These are phyloP conservation scores for Tetraodon nigroviridis DNA, from an alignment of 2,113 vertebrate genomes.

Conservation along the genomic window DNA sequence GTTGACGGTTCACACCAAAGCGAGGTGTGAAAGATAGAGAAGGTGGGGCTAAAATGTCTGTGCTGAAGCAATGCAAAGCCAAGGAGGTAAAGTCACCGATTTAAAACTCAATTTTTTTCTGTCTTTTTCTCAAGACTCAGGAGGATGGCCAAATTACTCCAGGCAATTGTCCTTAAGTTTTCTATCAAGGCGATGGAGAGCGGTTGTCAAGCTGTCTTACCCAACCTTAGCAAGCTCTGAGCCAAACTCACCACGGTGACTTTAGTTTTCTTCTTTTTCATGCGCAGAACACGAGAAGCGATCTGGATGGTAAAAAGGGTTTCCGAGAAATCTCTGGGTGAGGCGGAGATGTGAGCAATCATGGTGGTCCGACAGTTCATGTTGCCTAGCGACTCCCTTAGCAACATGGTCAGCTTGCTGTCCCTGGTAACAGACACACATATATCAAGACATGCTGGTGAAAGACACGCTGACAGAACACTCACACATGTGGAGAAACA, in stretches of 20 bases:
- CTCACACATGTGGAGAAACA: slow-evolving; percentile 28
- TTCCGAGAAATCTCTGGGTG: slow-evolving; percentile 87
- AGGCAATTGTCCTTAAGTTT: slow-evolving; percentile 9
- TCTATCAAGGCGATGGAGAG: not conserved
- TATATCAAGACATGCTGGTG: slow-evolving; percentile 22
- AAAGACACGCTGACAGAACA: slow-evolving; percentile 13
- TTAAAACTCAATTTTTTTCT: slow-evolving; percentile 1
- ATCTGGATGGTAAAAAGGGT: slow-evolving; percentile 97
- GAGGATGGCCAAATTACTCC: slow-evolving; percentile 1
- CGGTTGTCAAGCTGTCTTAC: not conserved
- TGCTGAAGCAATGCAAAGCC: slow-evolving; percentile 3
- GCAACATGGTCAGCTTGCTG: slow-evolving; percentile 99
- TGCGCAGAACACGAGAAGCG: slow-evolving; percentile 89
- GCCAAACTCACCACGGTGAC: slow-evolving; percentile 75
- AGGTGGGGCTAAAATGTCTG: not conserved
- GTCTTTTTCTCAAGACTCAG: not conserved
- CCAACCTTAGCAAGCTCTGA: slow-evolving; percentile 9
- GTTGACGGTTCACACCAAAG: slow-evolving; percentile 15
- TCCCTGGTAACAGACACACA: slow-evolving; percentile 80
- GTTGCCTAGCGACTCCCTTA: slow-evolving; percentile 96
- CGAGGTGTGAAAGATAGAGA: slow-evolving; percentile 1
- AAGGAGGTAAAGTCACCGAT: slow-evolving; percentile 1
- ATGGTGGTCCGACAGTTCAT: slow-evolving; percentile 99
- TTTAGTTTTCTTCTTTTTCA: slow-evolving; percentile 99
- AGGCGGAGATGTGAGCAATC: slow-evolving; percentile 96